Base-by-base conservation (phyloP, 2,113 vertebrate genomes). In the Sapajus apella region DNA sequence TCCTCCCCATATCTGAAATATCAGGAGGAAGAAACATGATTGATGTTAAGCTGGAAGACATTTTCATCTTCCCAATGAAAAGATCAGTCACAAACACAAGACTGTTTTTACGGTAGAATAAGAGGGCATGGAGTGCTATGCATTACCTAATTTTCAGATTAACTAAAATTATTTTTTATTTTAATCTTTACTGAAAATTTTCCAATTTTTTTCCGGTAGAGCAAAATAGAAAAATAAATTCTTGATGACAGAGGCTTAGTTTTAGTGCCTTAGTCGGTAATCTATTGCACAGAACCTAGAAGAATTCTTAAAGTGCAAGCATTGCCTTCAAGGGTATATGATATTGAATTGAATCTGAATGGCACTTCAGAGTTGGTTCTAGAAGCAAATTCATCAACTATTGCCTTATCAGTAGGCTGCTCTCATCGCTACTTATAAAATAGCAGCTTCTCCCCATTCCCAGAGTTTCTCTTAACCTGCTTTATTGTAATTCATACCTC, bases 51-150 rank as follows among this genome's bases (percentile, higher is more conserved):
- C 50, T 72, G n/a, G 55, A 30, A 64, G 52, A 89, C n/a, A 32
- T 14, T 20, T 40, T 17, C 30, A 16, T 75, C 87, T 80, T 81
- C 55, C 27, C 56, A 75, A 4, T 5, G 52, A 64, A 50, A 75
- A 25, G 21, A 7, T 16, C 58, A 21, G 17, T 47, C 87, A 35
- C 77, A 56, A 61, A 43, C 27, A 43, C 32, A 50, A 21, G 30
- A 25, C 4, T 35, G 3, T 58, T 56, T 21, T 66, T 11, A 27
- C 10, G 0, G 21, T 43, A 37, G 70, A 30, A 35, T 30, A 64
- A 0, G 7, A 32, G 30, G 12, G 4, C 30, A 12, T 5, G 18
- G 66, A 56, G 43, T 13, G 58, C 7, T 40, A 11, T 0, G 1
- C 20, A 40, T 66, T 8, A 50, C 2, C 61, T 16, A 16, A 68